phyloP scores from a whole-genome alignment of 2,797 vertebrate species.

The Rhincodon typus region DNA sequence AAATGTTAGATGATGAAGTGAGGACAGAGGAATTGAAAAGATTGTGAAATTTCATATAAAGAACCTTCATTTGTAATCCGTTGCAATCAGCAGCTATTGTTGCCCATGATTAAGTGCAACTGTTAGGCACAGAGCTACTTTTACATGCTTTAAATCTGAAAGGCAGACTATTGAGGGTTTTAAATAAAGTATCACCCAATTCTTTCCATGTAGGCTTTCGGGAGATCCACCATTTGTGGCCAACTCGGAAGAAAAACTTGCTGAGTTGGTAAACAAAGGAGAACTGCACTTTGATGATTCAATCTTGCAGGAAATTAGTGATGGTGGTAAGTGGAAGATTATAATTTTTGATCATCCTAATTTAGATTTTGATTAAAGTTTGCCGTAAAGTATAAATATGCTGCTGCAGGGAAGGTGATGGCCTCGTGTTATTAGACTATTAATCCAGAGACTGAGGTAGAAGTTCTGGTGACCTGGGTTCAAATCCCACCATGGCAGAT shows the following conservation, averaged over 20 bases:
- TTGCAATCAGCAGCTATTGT: background rate
- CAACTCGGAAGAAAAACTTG: constrained; percentile 64
- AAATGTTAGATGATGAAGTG: no score
- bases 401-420: no score
- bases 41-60: background rate
- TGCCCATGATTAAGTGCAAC: background rate
- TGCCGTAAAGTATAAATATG: background rate
- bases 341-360: background rate
- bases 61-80: background rate
- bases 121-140: background rate
- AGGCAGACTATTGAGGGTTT: background rate
- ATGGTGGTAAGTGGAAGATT: constrained; percentile 55
- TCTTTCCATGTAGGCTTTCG: constrained; percentile 58
- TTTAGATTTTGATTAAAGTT: background rate
- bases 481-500: no score
- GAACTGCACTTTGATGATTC: constrained; percentile 57
- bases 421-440: no score
- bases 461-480: no score
- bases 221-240: constrained; percentile 68
- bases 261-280: constrained; percentile 64
- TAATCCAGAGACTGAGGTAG: no score
- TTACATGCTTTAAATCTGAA: background rate
- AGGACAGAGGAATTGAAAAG: background rate
- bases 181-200: background rate
- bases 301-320: constrained; percentile 62